Evolutionary conservation across 2,797 vertebrate genomes (phyloP), one percentile per base, ranked within the genome.

Genomic region (Macropus fuliginosus): DNA sequence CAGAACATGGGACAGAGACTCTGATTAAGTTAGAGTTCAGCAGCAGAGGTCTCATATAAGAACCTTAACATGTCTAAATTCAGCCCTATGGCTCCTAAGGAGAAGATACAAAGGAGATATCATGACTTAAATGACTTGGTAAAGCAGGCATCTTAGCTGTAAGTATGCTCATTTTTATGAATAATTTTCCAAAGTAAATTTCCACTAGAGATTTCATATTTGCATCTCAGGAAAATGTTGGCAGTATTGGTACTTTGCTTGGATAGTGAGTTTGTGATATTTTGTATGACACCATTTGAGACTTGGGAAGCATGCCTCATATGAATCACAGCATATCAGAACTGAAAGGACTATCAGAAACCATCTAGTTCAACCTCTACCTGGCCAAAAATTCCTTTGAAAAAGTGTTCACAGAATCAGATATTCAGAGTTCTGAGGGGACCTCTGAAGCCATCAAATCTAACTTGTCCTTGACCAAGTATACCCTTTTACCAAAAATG

Each of bases 1-100:
- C 21, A 87, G 74, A 87, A 87, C 21, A 10, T 54, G 74, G 81
- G 92, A 87, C 59, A 87, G 62, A 95, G 46, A 56, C 27, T 18
- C 56, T 96, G 92, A 55, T 66, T 56, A 66, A 94, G 56, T 97
- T 54, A 66, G 66, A 87, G 14, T 93, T 96, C 34, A 91, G 91
- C 57, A 90, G 52, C 28, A 46, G 93, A 54, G 18, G 40, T 87
- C 40, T 87, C 40, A 87, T 27, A 87, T 27, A 11, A 46, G 74
- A 46, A 46, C 1, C 21, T 50, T 50, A 46, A 87, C 24, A 27
- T 87, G 21, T 50, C 40, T 87, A 87, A 87, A 87, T 27, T 10
- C 40, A 50, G 40, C 74, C 21, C 40, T 27, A 50, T 87, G 27
- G 40, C 13, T 87, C 40, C 74, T 4, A 2, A 46, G 34, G 62